Evolutionary conservation across 2,797 vertebrate species (phyloP).

Genomic region (Acrocephalus scirpaceus): DNA sequence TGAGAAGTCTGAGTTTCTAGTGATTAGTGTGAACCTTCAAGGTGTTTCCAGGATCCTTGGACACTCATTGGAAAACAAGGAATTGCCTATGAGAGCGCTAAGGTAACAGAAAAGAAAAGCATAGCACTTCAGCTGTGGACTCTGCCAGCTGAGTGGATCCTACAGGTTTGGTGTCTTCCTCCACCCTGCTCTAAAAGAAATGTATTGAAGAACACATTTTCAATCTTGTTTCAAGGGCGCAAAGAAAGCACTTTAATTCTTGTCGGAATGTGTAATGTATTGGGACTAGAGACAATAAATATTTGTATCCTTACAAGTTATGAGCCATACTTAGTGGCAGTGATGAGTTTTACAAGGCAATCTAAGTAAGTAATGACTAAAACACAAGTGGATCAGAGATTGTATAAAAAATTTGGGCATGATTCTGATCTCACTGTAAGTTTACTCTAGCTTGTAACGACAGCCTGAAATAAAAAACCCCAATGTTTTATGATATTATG

Average conservation of each 20-base stretch:
- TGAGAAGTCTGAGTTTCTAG: not conserved
- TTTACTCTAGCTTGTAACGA: not conserved
- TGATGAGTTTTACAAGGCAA: not conserved
- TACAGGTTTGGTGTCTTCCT: not conserved
- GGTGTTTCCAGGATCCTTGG: not conserved
- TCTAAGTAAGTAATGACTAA: not conserved
- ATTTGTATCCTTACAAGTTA: not conserved
- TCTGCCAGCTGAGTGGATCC: not conserved
- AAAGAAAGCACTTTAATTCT: not conserved
- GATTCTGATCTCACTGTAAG: not conserved
- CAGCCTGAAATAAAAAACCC: not conserved
- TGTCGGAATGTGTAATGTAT: not conserved
- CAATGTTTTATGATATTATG: not conserved
- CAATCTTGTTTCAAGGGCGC: not conserved
- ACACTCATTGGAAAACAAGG: not conserved
- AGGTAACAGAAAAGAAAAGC: not conserved
- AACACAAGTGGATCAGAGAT: not conserved
- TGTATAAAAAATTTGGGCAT: not conserved
- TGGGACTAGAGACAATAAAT: not conserved
- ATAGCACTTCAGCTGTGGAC: accelerated
- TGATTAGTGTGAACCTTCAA: not conserved
- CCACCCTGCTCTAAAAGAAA: not conserved
- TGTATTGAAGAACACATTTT: not conserved
- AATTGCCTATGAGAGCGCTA: not conserved
- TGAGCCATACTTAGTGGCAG: not conserved